A percentile compares a stretch with the other conserved stretches of the same genome.
These are phyloP conservation scores for Drosophila flavopinicola DNA, from an alignment of 2,888 invertebrate genomes.

Conservation along the genomic window DNA sequence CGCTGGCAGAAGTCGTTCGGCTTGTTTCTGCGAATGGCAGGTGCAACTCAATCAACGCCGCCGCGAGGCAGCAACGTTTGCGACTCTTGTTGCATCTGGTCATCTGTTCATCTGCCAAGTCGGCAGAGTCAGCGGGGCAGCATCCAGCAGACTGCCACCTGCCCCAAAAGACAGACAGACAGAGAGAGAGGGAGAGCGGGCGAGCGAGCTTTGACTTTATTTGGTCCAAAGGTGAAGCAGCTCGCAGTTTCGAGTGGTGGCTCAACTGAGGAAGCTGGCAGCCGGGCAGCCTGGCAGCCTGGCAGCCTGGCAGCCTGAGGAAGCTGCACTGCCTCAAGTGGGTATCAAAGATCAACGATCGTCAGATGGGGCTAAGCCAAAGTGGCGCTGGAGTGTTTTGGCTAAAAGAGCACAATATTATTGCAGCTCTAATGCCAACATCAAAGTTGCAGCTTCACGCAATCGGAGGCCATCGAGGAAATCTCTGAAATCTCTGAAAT, in stretches of 20 bases:
- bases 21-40: conserved; percentile 81
- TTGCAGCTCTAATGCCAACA: conserved; percentile 44
- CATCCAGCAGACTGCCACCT: conserved; percentile 51
- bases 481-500: conserved; percentile 13
- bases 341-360: conserved; percentile 77
- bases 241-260: conserved; percentile 55
- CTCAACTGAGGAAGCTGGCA: conserved; percentile 71
- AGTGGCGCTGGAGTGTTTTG: conserved; percentile 36
- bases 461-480: background rate
- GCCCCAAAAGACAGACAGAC: conserved; percentile 44
- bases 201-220: conserved; percentile 20
- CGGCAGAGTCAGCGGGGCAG: conserved; percentile 26
- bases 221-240: conserved; percentile 39
- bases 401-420: conserved; percentile 20
- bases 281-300: conserved; percentile 22
- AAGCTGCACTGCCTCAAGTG: conserved; percentile 56
- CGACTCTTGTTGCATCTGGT: conserved; percentile 51
- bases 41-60: conserved; percentile 80
- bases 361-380: conserved; percentile 35
- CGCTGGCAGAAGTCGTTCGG: conserved; percentile 52
- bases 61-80: conserved; percentile 33
- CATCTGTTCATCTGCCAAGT: conserved; percentile 43
- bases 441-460: conserved; percentile 21
- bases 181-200: background rate
- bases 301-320: conserved; percentile 14